Evolutionary conservation across 1,140 invertebrate genomes (phyloP).

Genomic region (Pinna nobilis): DNA sequence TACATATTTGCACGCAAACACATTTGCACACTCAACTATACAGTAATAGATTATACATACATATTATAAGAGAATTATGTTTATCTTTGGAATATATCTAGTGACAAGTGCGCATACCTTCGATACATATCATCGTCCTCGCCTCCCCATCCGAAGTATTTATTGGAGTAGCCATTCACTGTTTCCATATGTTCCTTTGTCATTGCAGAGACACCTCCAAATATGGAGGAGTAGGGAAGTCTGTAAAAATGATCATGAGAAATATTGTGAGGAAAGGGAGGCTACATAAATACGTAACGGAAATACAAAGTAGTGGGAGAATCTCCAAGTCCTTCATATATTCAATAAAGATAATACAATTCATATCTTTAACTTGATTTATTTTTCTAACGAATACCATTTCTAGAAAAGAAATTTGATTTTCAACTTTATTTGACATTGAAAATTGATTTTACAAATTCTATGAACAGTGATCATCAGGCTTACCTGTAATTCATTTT

Average conservation of each 20-base stretch:
- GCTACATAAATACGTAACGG: neutral
- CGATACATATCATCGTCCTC: constrained; percentile 69
- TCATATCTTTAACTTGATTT: neutral
- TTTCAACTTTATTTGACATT: neutral
- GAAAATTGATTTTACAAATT: neutral
- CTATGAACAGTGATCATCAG: neutral
- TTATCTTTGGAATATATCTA: neutral
- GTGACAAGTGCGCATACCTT: neutral
- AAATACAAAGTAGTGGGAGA: neutral
- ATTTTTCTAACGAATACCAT: neutral
- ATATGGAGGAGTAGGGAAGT: constrained; percentile 10
- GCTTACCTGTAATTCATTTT: constrained; percentile 90
- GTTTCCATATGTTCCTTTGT: constrained; percentile 79
- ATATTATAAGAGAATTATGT: neutral
- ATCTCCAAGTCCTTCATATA: too few relatives aligned
- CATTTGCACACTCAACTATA: too few relatives aligned
- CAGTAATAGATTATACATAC: too few relatives aligned
- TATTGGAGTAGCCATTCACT: constrained; percentile 95
- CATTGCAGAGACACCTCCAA: constrained; percentile 65
- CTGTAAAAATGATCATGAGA: neutral
- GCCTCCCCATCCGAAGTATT: constrained; percentile 87
- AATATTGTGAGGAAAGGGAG: neutral
- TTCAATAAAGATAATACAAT: neutral
- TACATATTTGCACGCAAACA: too few relatives aligned
- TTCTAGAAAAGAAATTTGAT: neutral